Conservation (phyloP, 2,888 invertebrate species). For the Phragmatobia fuliginosa region DNA sequence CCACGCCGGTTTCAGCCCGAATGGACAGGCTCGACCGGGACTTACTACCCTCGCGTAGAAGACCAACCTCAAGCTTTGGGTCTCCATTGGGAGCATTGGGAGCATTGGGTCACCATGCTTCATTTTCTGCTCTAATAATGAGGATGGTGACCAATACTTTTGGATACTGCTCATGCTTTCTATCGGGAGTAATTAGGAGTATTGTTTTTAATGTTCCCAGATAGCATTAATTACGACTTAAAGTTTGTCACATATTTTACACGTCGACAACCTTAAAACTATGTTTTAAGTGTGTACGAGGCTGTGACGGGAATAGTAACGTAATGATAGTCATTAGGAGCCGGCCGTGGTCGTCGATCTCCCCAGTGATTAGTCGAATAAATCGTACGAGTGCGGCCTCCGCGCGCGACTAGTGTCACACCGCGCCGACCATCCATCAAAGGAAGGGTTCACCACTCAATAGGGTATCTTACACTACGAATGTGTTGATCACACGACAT, state of each 20-base stretch:
- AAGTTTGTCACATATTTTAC: neutral
- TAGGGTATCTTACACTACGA: neutral
- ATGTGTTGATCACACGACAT: neutral
- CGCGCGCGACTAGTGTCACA: neutral
- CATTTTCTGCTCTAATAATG: too few species aligned
- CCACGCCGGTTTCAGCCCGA: too few species aligned
- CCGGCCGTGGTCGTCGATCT: neutral
- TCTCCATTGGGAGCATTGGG: too few species aligned
- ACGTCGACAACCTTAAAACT: neutral
- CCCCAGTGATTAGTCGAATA: constrained; percentile 8
- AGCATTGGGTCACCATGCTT: too few species aligned
- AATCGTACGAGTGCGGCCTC: neutral
- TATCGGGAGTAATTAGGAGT: too few species aligned
- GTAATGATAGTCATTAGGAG: neutral
- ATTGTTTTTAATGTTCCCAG: neutral
- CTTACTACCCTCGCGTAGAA: too few species aligned
- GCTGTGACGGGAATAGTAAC: neutral
- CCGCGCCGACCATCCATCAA: neutral
- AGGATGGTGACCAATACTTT: too few species aligned
- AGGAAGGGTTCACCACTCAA: neutral
- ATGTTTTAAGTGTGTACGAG: neutral
- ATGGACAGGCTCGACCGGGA: too few species aligned
- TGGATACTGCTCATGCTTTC: too few species aligned
- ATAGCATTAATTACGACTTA: neutral
- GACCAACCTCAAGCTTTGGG: too few species aligned